phyloP scores from a whole-genome alignment of 2,888 invertebrate species.

The Archaeoteleia sp. region DNA sequence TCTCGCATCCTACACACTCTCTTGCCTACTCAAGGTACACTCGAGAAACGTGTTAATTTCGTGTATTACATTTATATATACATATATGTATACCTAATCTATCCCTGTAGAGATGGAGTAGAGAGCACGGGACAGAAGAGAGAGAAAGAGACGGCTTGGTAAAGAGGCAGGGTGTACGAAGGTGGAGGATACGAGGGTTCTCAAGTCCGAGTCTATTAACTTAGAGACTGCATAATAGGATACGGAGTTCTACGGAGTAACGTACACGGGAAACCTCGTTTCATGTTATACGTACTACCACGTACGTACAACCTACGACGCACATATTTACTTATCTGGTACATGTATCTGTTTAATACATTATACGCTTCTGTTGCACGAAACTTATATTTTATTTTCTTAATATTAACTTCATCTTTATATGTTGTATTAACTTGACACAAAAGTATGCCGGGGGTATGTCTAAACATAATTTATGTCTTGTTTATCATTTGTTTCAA shows the following conservation, averaged over 20 bases:
- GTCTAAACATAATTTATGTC: too few relatives aligned
- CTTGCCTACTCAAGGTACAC: conserved; percentile 26
- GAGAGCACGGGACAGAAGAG: conserved; percentile 6
- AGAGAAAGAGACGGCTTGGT: conserved; percentile 4
- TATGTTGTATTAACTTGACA: too few relatives aligned
- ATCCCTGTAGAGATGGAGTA: conserved; percentile 31
- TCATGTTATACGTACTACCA: conserved; percentile 41
- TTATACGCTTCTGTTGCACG: conserved; percentile 29
- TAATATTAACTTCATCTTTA: conserved; percentile 27
- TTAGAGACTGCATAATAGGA: conserved; percentile 63
- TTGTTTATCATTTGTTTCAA: too few relatives aligned
- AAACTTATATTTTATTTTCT: conserved; percentile 30
- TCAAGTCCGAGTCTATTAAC: conserved; percentile 64
- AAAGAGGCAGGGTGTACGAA: conserved; percentile 4
- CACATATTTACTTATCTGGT: conserved; percentile 39
- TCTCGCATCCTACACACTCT: conserved; percentile 28
- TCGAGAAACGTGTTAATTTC: conserved; percentile 56
- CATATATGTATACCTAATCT: conserved; percentile 31
- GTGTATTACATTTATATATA: conserved; percentile 48
- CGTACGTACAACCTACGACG: conserved; percentile 38
- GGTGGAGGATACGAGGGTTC: conserved; percentile 45
- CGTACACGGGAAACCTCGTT: conserved; percentile 55
- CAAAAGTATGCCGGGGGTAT: too few relatives aligned
- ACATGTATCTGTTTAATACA: conserved; percentile 22
- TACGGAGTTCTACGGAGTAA: conserved; percentile 56